A percentile compares a stretch with the other conserved stretches of the same genome.
phyloP scores from a whole-genome alignment of 2,113 vertebrate species.

The Atrichornis clamosus region DNA sequence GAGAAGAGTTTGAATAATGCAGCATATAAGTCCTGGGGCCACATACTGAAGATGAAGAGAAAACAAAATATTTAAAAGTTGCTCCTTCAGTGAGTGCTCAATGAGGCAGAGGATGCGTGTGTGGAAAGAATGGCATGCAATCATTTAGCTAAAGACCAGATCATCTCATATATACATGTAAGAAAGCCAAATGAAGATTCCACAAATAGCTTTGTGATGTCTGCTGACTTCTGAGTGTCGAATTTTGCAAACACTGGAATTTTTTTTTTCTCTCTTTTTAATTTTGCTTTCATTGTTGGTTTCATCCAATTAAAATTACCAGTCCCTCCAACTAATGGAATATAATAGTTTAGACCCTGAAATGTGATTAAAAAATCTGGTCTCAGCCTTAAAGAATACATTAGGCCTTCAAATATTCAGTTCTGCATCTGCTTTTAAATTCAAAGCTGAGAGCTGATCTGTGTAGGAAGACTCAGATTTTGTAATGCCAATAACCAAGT shows the following conservation, averaged over 20 bases:
- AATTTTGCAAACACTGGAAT: not conserved
- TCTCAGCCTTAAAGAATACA: not conserved
- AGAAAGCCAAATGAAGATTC: not conserved
- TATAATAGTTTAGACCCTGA: not conserved
- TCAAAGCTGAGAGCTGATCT: not conserved
- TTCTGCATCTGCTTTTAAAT: not conserved
- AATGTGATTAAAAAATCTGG: not conserved
- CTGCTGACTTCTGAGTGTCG: not conserved
- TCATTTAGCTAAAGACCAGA: not conserved
- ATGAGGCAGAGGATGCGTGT: not conserved
- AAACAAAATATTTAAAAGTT: slow-evolving; percentile 23
- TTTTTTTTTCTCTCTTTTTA: not conserved
- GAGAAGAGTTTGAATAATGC: not conserved
- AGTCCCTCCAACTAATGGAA: not conserved
- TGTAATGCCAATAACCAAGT: not conserved
- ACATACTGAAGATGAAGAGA: not conserved
- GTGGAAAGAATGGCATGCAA: not conserved
- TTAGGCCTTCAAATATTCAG: not conserved
- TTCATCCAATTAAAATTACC: not conserved
- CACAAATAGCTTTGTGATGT: not conserved
- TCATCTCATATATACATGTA: not conserved
- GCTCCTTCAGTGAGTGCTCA: slow-evolving; percentile 11
- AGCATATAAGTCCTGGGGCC: not conserved
- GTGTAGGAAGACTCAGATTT: not conserved
- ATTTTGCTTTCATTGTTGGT: not conserved